These are phyloP conservation scores for Drosophila nr. perissopoda DNA, from an alignment of 2,888 invertebrate species.

Conservation along the genomic window DNA sequence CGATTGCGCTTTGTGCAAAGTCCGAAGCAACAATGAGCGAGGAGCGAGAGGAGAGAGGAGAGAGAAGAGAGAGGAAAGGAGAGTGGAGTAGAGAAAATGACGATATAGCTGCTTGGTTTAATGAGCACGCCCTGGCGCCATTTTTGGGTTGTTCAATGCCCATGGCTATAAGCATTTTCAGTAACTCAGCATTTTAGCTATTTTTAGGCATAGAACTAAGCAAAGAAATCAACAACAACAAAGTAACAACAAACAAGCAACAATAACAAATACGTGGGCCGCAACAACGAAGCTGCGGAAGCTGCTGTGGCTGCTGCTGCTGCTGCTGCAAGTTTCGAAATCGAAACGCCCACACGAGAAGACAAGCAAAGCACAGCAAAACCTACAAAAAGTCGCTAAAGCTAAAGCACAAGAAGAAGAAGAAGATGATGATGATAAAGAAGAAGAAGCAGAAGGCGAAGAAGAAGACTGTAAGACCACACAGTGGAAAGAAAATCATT, in stretches of 20 bases:
- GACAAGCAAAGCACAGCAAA: slow-evolving; percentile 11
- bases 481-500: slow-evolving; percentile 9
- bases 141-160: slow-evolving; percentile 59
- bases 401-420: neutral
- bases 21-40: slow-evolving; percentile 27
- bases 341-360: slow-evolving; percentile 56
- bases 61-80: neutral
- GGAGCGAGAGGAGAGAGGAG: neutral
- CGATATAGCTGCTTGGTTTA: slow-evolving; percentile 45
- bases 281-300: slow-evolving; percentile 51
- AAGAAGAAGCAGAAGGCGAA: neutral
- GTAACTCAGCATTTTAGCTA: slow-evolving; percentile 54
- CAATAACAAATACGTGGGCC: slow-evolving; percentile 43
- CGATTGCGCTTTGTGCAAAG: slow-evolving; percentile 53
- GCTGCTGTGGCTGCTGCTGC: slow-evolving; percentile 25
- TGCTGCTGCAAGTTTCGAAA: slow-evolving; percentile 56
- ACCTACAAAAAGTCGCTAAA: slow-evolving; percentile 16
- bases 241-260: slow-evolving; percentile 17
- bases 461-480: neutral
- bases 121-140: slow-evolving; percentile 81
- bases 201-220: slow-evolving; percentile 77
- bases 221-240: slow-evolving; percentile 15
- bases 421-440: neutral
- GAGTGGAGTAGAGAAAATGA: slow-evolving; percentile 1
- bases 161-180: slow-evolving; percentile 47